A percentile compares a stretch with the other conserved stretches of the same genome.
phyloP scores from a whole-genome alignment of 2,888 invertebrate species.

The Linnaemya tessellans region DNA sequence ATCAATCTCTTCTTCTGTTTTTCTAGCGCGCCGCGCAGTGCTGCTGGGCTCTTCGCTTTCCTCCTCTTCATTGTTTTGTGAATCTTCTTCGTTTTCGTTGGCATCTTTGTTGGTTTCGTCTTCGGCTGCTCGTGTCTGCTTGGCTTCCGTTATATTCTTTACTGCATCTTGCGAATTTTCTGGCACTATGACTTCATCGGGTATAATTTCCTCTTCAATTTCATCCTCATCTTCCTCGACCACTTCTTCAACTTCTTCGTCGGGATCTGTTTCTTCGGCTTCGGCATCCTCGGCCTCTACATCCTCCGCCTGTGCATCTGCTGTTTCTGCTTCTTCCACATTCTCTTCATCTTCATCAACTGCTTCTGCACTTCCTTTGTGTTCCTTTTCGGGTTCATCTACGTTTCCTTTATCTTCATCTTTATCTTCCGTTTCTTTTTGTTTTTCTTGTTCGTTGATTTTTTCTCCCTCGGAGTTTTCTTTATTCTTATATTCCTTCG shows the following conservation, averaged over 20 bases:
- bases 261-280: conserved; percentile 54
- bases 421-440: not conserved
- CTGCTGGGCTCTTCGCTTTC: conserved; percentile 63
- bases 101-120: conserved; percentile 38
- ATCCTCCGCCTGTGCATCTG: conserved; percentile 45
- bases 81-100: conserved; percentile 70
- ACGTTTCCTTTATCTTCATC: conserved; percentile 8
- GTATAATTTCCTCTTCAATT: conserved; percentile 65
- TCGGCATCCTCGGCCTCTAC: conserved; percentile 46
- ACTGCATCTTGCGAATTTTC: conserved; percentile 38
- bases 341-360: conserved; percentile 16
- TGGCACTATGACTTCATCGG: conserved; percentile 61
- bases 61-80: conserved; percentile 39
- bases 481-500: not conserved
- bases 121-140: not conserved
- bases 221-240: conserved; percentile 44
- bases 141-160: conserved; percentile 38
- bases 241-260: conserved; percentile 49
- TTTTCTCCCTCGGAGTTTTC: conserved; percentile 7
- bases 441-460: not conserved
- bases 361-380: not conserved
- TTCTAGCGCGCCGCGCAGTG: conserved; percentile 70
- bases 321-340: conserved; percentile 51
- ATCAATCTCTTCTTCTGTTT: conserved; percentile 76
- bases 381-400: conserved; percentile 10